phyloP scores from a whole-genome alignment of 2,797 vertebrate species.

The Hylomyscus alleni region DNA sequence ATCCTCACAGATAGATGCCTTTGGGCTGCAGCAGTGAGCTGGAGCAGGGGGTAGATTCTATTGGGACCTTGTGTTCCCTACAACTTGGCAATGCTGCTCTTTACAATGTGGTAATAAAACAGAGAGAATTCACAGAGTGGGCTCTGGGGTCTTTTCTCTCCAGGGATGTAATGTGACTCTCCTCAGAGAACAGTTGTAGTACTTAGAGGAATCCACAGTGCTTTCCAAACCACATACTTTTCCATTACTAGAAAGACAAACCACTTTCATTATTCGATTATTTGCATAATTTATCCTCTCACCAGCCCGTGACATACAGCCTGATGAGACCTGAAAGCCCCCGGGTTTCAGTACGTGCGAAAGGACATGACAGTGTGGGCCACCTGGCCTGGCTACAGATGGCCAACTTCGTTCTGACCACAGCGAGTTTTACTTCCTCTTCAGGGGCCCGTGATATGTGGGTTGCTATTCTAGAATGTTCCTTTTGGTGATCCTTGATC shows the following conservation, averaged over 20 bases:
- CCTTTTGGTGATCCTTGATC: background rate
- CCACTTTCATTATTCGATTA: background rate
- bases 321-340: background rate
- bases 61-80: background rate
- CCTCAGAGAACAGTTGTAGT: background rate
- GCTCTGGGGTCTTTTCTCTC: background rate
- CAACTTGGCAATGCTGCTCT: background rate
- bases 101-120: background rate
- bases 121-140: background rate
- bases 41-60: fast-evolving
- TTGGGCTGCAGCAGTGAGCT: fast-evolving
- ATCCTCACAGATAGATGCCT: background rate
- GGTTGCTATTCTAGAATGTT: fast-evolving
- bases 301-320: fast-evolving
- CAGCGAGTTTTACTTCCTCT: constrained; percentile 63
- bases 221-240: background rate
- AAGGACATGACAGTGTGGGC: constrained; percentile 50
- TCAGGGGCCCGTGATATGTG: background rate
- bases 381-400: background rate
- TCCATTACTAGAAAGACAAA: constrained; percentile 62
- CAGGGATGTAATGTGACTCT: constrained; percentile 7
- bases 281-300: constrained; percentile 15
- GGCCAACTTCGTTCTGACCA: background rate
- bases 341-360: background rate
- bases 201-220: fast-evolving